These are phyloP conservation scores for Clepsis dumicolana DNA, from an alignment of 2,888 invertebrate species.

Conservation along the genomic window DNA sequence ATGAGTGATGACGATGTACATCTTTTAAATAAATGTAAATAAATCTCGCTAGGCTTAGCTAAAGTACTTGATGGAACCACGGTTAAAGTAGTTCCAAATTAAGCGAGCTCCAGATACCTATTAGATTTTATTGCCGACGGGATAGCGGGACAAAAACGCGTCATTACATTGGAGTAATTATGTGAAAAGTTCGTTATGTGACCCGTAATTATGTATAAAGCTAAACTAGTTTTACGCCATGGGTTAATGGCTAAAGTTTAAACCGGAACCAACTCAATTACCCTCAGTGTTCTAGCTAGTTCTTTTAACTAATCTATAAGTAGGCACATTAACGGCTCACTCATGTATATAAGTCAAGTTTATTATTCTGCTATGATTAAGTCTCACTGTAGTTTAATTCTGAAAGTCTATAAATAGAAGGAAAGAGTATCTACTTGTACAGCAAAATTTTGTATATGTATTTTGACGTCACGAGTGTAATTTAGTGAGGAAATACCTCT, in stretches of 20 bases:
- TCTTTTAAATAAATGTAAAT: background rate
- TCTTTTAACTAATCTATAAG: no score
- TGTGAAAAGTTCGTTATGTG: constrained; percentile 16
- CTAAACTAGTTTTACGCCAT: constrained; percentile 15
- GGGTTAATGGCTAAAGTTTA: constrained; percentile 10
- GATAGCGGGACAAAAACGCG: constrained; percentile 5
- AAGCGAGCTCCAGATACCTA: constrained; percentile 2
- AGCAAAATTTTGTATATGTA: no score
- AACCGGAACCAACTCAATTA: background rate
- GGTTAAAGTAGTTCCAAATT: constrained; percentile 2
- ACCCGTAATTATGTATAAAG: constrained; percentile 15
- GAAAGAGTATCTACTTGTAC: no score
- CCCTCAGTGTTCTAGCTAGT: background rate
- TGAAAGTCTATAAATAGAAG: no score
- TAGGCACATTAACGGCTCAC: no score
- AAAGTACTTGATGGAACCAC: background rate
- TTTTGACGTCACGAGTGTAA: no score
- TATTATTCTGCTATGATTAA: no score
- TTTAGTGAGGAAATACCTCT: no score
- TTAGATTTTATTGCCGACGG: constrained; percentile 11
- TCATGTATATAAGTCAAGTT: no score
- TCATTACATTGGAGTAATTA: constrained; percentile 2
- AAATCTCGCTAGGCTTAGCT: background rate
- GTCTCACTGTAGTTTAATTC: no score
- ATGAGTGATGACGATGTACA: no score